These are phyloP conservation scores for Criorhina ranunculi DNA, from an alignment of 2,888 invertebrate species.

Conservation along the genomic window DNA sequence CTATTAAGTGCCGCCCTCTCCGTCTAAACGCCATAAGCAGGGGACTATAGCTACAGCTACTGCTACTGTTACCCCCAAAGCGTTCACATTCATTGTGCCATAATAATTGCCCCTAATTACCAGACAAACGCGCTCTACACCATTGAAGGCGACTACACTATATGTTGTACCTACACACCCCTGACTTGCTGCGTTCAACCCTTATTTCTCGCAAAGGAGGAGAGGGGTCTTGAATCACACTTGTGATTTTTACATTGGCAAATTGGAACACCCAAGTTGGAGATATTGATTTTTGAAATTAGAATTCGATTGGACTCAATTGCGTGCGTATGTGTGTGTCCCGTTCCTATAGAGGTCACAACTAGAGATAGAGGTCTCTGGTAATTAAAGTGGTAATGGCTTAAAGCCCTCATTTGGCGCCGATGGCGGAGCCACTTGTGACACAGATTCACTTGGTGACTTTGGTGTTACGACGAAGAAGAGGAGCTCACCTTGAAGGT, in stretches of 20 bases:
- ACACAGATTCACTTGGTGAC: slow-evolving; percentile 55
- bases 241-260: slow-evolving; percentile 47
- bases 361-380: slow-evolving; percentile 50
- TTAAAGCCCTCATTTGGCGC: slow-evolving; percentile 29
- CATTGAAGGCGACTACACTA: slow-evolving; percentile 38
- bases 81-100: slow-evolving; percentile 60
- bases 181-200: background rate
- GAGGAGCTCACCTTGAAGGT: slow-evolving; percentile 39
- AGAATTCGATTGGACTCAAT: slow-evolving; percentile 51
- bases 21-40: slow-evolving; percentile 1
- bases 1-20: slow-evolving; percentile 41
- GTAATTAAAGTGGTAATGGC: slow-evolving; percentile 72
- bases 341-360: slow-evolving; percentile 14
- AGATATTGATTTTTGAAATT: slow-evolving; percentile 42
- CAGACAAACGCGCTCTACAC: slow-evolving; percentile 62
- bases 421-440: slow-evolving; percentile 15
- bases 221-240: slow-evolving; percentile 9
- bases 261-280: slow-evolving; percentile 25
- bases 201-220: background rate
- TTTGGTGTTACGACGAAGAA: background rate
- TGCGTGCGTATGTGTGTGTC: background rate
- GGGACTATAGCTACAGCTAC: too few species aligned
- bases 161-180: too few species aligned
- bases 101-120: slow-evolving; percentile 75
- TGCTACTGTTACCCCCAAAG: background rate